A percentile compares a stretch with the other conserved stretches of the same genome.
Conservation (phyloP, 2,113 vertebrate genomes). For the Clarias batrachus region DNA sequence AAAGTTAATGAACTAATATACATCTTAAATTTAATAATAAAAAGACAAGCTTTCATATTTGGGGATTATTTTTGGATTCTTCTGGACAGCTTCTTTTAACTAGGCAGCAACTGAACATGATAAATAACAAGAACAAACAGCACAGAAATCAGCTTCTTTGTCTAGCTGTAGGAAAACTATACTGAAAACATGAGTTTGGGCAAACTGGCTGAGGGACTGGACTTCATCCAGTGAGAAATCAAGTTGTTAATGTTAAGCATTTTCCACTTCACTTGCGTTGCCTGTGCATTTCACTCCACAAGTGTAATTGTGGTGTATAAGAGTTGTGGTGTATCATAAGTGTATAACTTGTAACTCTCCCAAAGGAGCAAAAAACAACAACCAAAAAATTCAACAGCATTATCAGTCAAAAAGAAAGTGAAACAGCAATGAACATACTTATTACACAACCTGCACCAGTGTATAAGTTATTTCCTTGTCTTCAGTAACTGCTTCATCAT, state of each 20-base stretch:
- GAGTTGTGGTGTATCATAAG: not conserved
- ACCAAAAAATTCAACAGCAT: not conserved
- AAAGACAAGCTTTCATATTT: not conserved
- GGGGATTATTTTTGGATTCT: not conserved
- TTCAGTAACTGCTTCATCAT: not conserved
- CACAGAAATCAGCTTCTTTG: not conserved
- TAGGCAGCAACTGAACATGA: not conserved
- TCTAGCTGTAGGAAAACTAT: not conserved
- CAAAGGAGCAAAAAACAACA: not conserved
- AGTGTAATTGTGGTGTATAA: not conserved
- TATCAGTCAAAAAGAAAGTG: not conserved
- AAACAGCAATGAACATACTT: not conserved
- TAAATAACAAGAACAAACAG: not conserved
- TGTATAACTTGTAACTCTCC: not conserved
- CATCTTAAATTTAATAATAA: conserved; percentile 6
- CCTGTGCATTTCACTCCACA: not conserved
- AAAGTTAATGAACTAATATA: not conserved
- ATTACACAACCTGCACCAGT: not conserved
- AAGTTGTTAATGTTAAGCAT: not conserved
- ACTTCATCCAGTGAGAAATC: not conserved
- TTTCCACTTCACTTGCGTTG: not conserved
- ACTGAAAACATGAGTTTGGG: not conserved
- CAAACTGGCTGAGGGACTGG: not conserved
- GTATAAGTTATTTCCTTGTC: not conserved
- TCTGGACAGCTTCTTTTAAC: not conserved